Evolutionary conservation across 2,797 vertebrate genomes (phyloP), one percentile per base, ranked within the genome.

Genomic region (Ptychobarbus kaznakovi): DNA sequence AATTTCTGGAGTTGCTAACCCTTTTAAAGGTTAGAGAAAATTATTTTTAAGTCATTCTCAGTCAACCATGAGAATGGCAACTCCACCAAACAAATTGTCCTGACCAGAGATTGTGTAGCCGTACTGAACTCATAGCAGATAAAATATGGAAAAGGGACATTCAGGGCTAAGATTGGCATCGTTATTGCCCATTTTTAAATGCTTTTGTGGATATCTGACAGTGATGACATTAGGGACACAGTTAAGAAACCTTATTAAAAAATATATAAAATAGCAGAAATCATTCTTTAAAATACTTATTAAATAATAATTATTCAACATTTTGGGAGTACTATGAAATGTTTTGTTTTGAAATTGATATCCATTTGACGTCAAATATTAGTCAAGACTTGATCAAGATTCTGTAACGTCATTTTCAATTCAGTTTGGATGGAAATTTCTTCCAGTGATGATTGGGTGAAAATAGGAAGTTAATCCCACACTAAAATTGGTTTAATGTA

Each of bases 291-390:
- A 72, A 28, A 11, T 58, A 58, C 53, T n/a, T 9, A 42, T 42
- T 22, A 20, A 73, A 18, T 49, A 28, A 1, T n/a, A n/a, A 49
- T 73, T 13, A 28, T 42, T 74, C 16, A 74, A 73, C 49, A 49
- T 44, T 32, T 49, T 49, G 70, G 25, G 28, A 74, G 51, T 74
- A 74, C 25, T 51, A 32, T 49, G 44, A 74, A 32, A 51, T 73
- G 70, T 73, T 73, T 73, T 73, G 72, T 32, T 74, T 74, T 74
- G 72, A 51, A 74, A 51, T 51, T 51, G 49, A 51, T 51, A 51
- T 18, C 5, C 49, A 51, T 16, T 58, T 61, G 58, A 25, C 58
- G 1, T 61, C 58, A 61, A 63, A 63, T 63, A 63, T 63, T 13
- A 63, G n/a, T 25, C 58, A 12, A 25, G 58, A 61, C 58, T 25